phyloP scores from a whole-genome alignment of 1,140 invertebrate genomes.

The Forficula auricularia region DNA sequence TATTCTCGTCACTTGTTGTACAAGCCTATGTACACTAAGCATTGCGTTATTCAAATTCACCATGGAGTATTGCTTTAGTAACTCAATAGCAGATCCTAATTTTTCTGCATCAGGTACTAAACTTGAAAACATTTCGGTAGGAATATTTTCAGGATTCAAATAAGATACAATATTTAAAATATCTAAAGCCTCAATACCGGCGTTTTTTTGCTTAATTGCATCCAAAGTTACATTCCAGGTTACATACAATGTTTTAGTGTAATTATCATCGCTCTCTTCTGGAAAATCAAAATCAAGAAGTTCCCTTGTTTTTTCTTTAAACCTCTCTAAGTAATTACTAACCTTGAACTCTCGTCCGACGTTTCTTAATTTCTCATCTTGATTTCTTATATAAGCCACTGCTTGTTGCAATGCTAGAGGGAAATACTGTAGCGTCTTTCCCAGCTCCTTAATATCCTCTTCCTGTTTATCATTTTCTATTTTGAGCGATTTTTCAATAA shows the following conservation, averaged over 20 bases:
- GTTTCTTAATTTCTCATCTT: slow-evolving; percentile 5
- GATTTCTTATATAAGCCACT: slow-evolving; percentile 7
- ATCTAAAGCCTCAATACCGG: slow-evolving; percentile 10
- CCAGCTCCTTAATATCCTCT: slow-evolving; percentile 8
- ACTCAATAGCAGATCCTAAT: neutral
- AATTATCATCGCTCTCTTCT: slow-evolving; percentile 6
- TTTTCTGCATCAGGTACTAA: neutral
- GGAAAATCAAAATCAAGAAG: slow-evolving; percentile 7
- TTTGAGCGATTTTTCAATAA: slow-evolving; percentile 11
- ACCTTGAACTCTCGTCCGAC: slow-evolving; percentile 1
- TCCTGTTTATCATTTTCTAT: slow-evolving; percentile 6
- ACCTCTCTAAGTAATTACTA: slow-evolving; percentile 8
- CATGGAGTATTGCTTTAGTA: slow-evolving; percentile 5
- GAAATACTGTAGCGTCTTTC: slow-evolving; percentile 9
- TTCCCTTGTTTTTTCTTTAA: slow-evolving; percentile 9
- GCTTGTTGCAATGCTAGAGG: slow-evolving; percentile 13
- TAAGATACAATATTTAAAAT: slow-evolving; percentile 8
- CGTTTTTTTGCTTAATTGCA: slow-evolving; percentile 7
- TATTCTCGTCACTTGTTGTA: slow-evolving; percentile 7
- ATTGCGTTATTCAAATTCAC: neutral
- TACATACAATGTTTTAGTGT: slow-evolving; percentile 12
- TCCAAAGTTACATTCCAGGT: slow-evolving; percentile 14
- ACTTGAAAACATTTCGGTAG: slow-evolving; percentile 1
- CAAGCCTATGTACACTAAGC: slow-evolving; percentile 5
- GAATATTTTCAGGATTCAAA: slow-evolving; percentile 7